Conservation (phyloP, 2,888 invertebrate genomes). For the Habroteleia sp. region DNA sequence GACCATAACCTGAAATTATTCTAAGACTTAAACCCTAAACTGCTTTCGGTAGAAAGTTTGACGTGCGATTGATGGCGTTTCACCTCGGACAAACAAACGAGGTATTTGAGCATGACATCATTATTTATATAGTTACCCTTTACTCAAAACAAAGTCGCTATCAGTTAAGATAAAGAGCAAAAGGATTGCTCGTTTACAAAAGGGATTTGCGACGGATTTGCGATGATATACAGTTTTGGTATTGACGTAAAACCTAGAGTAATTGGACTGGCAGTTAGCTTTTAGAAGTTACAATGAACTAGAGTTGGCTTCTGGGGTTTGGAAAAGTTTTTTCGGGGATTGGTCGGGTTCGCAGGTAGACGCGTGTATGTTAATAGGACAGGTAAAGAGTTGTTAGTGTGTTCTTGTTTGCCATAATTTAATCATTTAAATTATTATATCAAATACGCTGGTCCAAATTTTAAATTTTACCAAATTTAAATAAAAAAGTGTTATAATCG, state of each 20-base stretch:
- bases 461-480: no score
- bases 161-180: constrained; percentile 2
- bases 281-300: constrained; percentile 17
- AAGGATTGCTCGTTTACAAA: neutral
- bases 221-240: constrained; percentile 7
- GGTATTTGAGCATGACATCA: constrained; percentile 10
- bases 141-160: neutral
- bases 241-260: constrained; percentile 15
- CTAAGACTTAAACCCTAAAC: neutral
- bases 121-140: constrained; percentile 4
- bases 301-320: constrained; percentile 9
- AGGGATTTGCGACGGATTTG: neutral
- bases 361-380: no score
- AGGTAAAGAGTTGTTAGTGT: no score
- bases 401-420: no score
- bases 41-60: neutral
- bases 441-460: no score
- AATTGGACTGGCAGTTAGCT: constrained; percentile 13
- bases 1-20: neutral
- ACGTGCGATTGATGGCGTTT: constrained; percentile 21
- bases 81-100: constrained; percentile 6
- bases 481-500: no score
- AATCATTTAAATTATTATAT: no score
- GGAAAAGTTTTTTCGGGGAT: constrained; percentile 2
- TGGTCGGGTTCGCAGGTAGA: neutral